A percentile compares a stretch with the other conserved stretches of the same genome.
phyloP scores from a whole-genome alignment of 2,888 invertebrate genomes.

The Spisula solida region DNA sequence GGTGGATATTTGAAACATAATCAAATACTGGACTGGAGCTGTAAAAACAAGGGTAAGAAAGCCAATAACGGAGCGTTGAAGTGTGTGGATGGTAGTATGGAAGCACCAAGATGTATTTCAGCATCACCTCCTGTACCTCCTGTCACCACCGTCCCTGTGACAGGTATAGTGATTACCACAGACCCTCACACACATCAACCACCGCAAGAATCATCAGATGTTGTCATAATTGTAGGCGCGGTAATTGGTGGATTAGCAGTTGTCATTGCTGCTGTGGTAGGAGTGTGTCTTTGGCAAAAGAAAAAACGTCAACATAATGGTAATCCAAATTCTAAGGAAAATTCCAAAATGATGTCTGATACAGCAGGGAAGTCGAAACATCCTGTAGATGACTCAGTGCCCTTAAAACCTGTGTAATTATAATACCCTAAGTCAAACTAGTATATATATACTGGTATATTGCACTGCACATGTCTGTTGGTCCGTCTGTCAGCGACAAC shows the following conservation, averaged over 20 bases:
- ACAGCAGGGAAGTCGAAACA: no score
- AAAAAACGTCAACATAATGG: no score
- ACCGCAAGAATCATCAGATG: not conserved
- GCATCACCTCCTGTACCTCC: not conserved
- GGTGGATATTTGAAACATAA: constrained; percentile 35
- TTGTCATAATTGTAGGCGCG: not conserved
- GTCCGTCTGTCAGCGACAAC: not conserved
- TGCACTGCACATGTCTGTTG: not conserved
- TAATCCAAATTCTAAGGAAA: no score
- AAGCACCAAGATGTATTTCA: constrained; percentile 6
- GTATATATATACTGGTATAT: not conserved
- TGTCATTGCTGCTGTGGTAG: not conserved
- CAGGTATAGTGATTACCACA: not conserved
- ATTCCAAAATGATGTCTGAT: no score
- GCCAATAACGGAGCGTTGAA: not conserved
- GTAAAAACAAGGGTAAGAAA: constrained; percentile 33
- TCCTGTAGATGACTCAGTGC: no score
- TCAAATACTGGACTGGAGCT: constrained; percentile 37
- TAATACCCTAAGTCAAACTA: not conserved
- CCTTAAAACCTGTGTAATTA: no score
- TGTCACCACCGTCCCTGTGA: not conserved
- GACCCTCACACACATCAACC: not conserved
- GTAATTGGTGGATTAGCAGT: not conserved
- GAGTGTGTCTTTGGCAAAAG: not conserved
- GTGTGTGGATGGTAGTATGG: constrained; percentile 40